Base-by-base conservation (phyloP, 1,140 invertebrate species). In the Drusus annulatus region DNA sequence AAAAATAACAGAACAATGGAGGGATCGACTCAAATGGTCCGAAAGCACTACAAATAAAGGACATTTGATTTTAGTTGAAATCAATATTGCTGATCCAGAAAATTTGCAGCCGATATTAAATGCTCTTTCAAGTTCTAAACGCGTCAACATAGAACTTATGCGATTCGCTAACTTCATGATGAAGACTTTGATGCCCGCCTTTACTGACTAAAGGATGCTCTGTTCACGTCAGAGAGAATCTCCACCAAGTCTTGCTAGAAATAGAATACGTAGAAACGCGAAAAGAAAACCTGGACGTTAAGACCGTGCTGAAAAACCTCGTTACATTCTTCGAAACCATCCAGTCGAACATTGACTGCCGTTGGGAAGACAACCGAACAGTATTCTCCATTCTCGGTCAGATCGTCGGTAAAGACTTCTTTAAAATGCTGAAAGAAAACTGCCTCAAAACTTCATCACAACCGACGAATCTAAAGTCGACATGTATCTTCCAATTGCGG, bases 311-410 rank as follows among this genome's bases (percentile, higher is more conserved):
- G 17, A 75, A 83, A 74, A 80, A 83, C 77, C 54, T 83, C 25
- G 58, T 79, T 16, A 19, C 52, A 58, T 84, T 82, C 21, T 77
- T 73, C 56, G 79, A 81, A 56, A 80, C 68, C 7, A 56, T 82
- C 13, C 79, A 80, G 28, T 76, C 63, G 15, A 76, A 80, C 28
- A 77, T 81, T 23, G 80, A 82, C 65, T 83, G 58, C 80, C 83
- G 80, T 77, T 84, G 84, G 81, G 83, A 81, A 58, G 83, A 84
- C 77, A 85, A 87, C 85, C 84, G 86, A 84, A 86, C 85, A 82
- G 82, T 80, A 36, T 82, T 83, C 76, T 83, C 79, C 76, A 84
- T 71, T 81, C 86, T 87, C 82, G 86, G 84, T 84, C 86, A 87
- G 81, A 84, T 85, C 19, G 52, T 73, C 56, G 75, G 77, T 1